phyloP scores from a whole-genome alignment of 2,797 vertebrate species.

The Trachurus trachurus region DNA sequence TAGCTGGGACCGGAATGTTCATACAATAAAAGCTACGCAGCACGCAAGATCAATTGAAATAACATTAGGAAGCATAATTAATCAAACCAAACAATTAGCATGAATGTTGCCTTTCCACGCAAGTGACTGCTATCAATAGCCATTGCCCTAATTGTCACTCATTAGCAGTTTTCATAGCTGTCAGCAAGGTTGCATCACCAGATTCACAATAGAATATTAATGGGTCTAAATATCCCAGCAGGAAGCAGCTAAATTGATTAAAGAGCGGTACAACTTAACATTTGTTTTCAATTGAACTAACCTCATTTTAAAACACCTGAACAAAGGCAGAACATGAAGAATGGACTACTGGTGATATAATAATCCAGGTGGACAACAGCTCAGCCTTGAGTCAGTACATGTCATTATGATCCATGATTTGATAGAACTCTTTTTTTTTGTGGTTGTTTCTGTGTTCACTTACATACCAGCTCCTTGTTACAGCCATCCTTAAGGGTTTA shows the following conservation, averaged over 20 bases:
- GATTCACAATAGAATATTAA: constrained; percentile 49
- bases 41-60: constrained; percentile 41
- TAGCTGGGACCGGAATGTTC: constrained; percentile 1
- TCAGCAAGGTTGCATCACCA: constrained; percentile 48
- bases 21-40: constrained; percentile 46
- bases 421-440: background rate
- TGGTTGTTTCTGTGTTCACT: background rate
- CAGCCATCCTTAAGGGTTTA: background rate
- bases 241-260: constrained; percentile 35
- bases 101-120: constrained; percentile 43
- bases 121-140: constrained; percentile 57
- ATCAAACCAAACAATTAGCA: constrained; percentile 51
- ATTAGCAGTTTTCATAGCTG: constrained; percentile 64
- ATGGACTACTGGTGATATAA: constrained; percentile 8
- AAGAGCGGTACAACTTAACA: constrained; percentile 22
- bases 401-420: background rate
- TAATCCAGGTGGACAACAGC: background rate
- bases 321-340: constrained; percentile 1
- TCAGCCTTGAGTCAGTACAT: background rate
- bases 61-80: constrained; percentile 37
- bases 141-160: constrained; percentile 63
- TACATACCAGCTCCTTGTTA: background rate
- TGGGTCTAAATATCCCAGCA: constrained; percentile 40
- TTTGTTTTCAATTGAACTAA: constrained; percentile 24
- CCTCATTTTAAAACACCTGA: constrained; percentile 28